Conservation (phyloP, 92 coral and sea anemone species). For the Desmophyllum pertusum region DNA sequence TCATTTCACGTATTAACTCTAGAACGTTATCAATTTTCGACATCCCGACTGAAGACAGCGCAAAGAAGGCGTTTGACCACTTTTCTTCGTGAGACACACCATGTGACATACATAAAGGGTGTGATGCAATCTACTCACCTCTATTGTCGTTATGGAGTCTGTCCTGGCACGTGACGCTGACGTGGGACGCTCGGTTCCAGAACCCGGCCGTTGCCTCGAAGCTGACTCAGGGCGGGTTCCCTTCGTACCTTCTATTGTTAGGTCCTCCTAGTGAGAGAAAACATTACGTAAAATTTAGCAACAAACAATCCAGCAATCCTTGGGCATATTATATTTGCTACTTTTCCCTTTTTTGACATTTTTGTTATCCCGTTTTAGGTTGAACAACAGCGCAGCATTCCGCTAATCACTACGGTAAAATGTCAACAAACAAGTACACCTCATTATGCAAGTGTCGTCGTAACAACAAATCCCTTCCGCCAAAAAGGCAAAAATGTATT, state of each 20-base stretch:
- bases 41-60: no score
- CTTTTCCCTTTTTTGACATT: neutral
- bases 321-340: no score
- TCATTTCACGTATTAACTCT: no score
- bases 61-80: no score
- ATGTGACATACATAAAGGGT: neutral
- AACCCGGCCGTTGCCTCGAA: conserved; percentile 56
- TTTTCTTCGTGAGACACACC: no score
- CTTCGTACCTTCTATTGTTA: conserved; percentile 37
- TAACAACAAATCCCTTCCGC: neutral
- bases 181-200: conserved; percentile 72
- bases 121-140: conserved; percentile 60
- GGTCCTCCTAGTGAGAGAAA: conserved; percentile 59
- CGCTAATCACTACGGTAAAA: neutral
- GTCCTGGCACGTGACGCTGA: conserved; percentile 95
- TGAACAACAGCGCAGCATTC: neutral
- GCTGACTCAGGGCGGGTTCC: conserved; percentile 42
- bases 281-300: neutral
- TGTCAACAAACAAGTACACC: neutral
- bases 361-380: neutral
- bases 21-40: no score
- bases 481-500: neutral
- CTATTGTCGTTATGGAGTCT: conserved; percentile 83
- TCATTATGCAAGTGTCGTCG: neutral
- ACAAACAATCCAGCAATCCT: neutral